Conservation (phyloP, 2,113 vertebrate species). For the Poecile atricapillus region DNA sequence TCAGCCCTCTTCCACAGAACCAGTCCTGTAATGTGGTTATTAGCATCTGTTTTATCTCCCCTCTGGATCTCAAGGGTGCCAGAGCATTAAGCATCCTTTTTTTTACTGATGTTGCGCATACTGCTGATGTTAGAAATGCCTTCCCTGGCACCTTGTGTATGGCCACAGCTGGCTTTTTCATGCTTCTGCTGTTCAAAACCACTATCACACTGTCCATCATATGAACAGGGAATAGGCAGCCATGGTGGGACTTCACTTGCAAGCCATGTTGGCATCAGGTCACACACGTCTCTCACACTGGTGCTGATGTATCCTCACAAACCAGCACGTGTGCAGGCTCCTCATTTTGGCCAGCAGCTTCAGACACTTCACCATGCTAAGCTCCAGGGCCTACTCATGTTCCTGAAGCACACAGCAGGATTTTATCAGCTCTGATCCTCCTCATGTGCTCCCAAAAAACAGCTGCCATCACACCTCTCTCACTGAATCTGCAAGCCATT, state of each 20-base stretch:
- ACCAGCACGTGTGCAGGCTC: rapidly evolving
- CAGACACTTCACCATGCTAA: background rate
- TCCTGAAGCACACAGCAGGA: background rate
- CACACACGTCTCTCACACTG: rapidly evolving
- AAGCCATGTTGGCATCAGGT: background rate
- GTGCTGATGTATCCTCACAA: background rate
- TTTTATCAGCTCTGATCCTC: background rate
- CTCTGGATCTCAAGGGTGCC: background rate
- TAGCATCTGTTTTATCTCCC: background rate
- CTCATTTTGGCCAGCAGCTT: background rate
- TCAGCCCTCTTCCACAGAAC: background rate
- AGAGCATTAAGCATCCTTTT: background rate
- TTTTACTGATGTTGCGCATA: background rate
- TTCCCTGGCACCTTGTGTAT: background rate
- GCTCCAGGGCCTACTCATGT: background rate
- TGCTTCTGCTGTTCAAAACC: background rate
- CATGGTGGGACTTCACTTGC: background rate
- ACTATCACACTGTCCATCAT: background rate
- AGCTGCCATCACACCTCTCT: background rate
- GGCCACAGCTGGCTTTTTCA: background rate
- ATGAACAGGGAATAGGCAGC: background rate
- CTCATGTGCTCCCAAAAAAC: background rate
- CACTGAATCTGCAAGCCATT: background rate
- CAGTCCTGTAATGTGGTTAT: background rate
- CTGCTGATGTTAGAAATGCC: background rate